Conservation (phyloP, 2,113 vertebrate species). For the Isichthys henryi region DNA sequence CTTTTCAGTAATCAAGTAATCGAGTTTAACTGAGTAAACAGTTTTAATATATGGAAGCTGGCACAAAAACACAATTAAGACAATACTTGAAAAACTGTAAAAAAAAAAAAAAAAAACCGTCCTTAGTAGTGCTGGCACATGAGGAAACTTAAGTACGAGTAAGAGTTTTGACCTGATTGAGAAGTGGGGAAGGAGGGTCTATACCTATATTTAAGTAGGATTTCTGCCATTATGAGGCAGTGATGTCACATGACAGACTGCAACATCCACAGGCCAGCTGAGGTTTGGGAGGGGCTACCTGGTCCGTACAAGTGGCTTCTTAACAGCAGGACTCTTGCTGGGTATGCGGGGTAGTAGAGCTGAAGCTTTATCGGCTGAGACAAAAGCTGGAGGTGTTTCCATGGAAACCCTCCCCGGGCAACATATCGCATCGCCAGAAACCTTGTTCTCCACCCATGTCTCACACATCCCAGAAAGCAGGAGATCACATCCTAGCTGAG, state of each 20-base stretch:
- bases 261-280: background rate
- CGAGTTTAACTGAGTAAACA: background rate
- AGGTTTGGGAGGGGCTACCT: background rate
- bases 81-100: background rate
- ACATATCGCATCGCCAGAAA: background rate
- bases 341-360: background rate
- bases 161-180: background rate
- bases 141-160: background rate
- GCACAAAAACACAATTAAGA: background rate
- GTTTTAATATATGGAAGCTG: background rate
- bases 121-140: background rate
- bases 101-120: background rate
- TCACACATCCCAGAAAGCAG: background rate
- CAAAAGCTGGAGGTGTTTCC: constrained; percentile 15
- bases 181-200: background rate
- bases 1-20: background rate
- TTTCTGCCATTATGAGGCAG: background rate
- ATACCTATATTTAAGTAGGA: background rate
- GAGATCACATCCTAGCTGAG: background rate
- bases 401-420: constrained; percentile 17
- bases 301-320: background rate
- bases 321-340: background rate
- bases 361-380: background rate
- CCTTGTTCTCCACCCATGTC: background rate
- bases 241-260: background rate